phyloP scores from a whole-genome alignment of 92 coral and sea anemone genomes.

The Porites cylindrica region DNA sequence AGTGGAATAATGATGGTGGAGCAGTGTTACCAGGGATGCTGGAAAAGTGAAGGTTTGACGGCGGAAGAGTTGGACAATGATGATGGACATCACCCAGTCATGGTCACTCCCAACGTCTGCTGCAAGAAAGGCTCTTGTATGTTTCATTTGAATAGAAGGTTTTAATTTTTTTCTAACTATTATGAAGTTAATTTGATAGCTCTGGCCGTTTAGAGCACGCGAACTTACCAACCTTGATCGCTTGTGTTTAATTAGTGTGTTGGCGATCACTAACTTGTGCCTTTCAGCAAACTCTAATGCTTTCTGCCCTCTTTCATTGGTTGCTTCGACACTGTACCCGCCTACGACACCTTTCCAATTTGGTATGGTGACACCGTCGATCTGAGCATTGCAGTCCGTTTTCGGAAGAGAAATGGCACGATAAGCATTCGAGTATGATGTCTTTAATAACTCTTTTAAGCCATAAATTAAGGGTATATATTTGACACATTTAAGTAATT shows the following conservation, averaged over 20 bases:
- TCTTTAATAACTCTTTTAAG: too few species aligned
- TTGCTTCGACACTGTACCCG: not conserved
- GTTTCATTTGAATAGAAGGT: not conserved
- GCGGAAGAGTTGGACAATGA: not conserved
- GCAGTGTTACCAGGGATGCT: too few species aligned
- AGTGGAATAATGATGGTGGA: too few species aligned
- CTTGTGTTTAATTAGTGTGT: constrained; percentile 26
- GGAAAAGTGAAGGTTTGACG: too few species aligned
- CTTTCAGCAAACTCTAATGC: constrained; percentile 33
- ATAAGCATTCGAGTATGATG: too few species aligned
- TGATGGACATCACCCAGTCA: not conserved
- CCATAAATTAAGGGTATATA: too few species aligned
- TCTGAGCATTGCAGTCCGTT: too few species aligned
- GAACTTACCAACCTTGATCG: constrained; percentile 1
- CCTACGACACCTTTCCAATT: constrained; percentile 1
- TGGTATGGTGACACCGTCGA: not conserved
- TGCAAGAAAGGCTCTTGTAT: not conserved
- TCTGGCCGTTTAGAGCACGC: not conserved
- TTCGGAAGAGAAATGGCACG: too few species aligned
- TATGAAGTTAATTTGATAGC: constrained; percentile 9
- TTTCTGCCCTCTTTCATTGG: constrained; percentile 26
- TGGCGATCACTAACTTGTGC: constrained; percentile 17
- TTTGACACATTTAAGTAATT: too few species aligned
- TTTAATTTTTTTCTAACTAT: not conserved
- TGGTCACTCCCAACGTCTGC: constrained; percentile 1